Evolutionary conservation across 2,888 invertebrate genomes (phyloP).

Genomic region (Malthinus flaveolus): DNA sequence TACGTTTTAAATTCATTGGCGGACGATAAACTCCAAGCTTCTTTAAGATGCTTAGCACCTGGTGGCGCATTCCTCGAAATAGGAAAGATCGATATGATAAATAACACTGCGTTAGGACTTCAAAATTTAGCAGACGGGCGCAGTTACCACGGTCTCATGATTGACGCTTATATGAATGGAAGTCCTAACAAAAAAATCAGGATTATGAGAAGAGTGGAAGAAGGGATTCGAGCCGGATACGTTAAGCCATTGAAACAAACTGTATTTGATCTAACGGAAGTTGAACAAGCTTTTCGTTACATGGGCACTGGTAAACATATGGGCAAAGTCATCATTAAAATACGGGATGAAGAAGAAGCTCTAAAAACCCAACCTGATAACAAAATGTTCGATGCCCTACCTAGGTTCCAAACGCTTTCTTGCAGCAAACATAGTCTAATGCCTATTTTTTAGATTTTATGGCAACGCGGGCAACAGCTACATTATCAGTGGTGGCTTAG

Average conservation of each 20-base stretch:
- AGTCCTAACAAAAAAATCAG: slow-evolving; percentile 59
- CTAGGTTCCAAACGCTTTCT: neutral
- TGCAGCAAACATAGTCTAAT: neutral
- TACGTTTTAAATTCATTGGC: slow-evolving; percentile 87
- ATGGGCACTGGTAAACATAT: slow-evolving; percentile 80
- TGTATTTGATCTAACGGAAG: slow-evolving; percentile 64
- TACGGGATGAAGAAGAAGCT: slow-evolving; percentile 38
- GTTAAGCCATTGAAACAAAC: slow-evolving; percentile 70
- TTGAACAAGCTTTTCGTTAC: slow-evolving; percentile 71
- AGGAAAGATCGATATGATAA: slow-evolving; percentile 79
- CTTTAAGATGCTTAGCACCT: slow-evolving; percentile 61
- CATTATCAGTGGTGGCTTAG: slow-evolving; percentile 77
- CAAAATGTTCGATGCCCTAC: slow-evolving; percentile 18
- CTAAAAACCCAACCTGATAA: too few relatives aligned
- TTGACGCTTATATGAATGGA: slow-evolving; percentile 66
- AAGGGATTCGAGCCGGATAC: slow-evolving; percentile 65
- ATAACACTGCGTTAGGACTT: slow-evolving; percentile 67
- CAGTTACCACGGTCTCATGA: slow-evolving; percentile 76
- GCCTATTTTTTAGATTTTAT: slow-evolving; percentile 52
- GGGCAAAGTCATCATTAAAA: slow-evolving; percentile 67
- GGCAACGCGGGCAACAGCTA: slow-evolving; percentile 60
- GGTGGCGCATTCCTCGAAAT: slow-evolving; percentile 80
- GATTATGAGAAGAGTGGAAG: slow-evolving; percentile 57
- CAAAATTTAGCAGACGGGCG: slow-evolving; percentile 71
- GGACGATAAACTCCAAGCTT: slow-evolving; percentile 82